A percentile compares a stretch with the other conserved stretches of the same genome.
Conservation (phyloP, 2,797 vertebrate genomes). For the Pipistrellus kuhlii region DNA sequence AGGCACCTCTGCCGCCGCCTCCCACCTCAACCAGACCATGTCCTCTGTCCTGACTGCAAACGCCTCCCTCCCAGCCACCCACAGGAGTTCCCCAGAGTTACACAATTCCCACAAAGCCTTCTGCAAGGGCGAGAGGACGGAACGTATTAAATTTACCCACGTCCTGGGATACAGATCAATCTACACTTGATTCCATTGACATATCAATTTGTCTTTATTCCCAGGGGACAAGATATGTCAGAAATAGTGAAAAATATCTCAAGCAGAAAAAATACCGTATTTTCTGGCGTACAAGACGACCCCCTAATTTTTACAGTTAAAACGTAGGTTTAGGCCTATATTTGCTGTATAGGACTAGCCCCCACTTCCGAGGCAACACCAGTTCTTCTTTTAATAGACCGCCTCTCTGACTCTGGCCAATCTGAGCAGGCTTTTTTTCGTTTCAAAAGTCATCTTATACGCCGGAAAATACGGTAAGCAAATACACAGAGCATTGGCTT, state of each 20-base stretch:
- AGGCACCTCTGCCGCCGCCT: neutral
- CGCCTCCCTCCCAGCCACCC: neutral
- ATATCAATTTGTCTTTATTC: neutral
- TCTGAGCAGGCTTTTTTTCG: no score
- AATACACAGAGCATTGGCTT: neutral
- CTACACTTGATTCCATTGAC: neutral
- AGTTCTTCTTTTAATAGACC: no score
- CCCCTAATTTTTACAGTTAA: no score
- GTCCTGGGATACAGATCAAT: neutral
- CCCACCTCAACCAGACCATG: neutral
- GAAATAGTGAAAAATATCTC: neutral
- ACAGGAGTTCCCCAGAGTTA: neutral
- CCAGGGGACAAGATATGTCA: neutral
- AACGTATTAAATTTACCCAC: neutral
- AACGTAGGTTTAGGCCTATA: no score
- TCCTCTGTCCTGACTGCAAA: neutral
- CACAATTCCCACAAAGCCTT: neutral
- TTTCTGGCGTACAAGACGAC: no score
- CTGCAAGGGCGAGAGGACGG: neutral
- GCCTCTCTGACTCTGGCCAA: no score
- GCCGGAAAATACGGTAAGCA: neutral
- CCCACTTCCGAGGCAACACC: no score
- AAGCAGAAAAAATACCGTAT: neutral
- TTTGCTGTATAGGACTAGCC: no score
- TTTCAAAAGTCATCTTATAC: no score